These are phyloP conservation scores for honey bee (Apis mellifera) DNA, from an alignment of 1,140 invertebrate species.

Conservation along the genomic window Amel_HAv3.1 CM009940.2:8189501-8190000, in stretches of 20 bases:
- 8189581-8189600: background rate
- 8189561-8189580: background rate
- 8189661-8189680: background rate
- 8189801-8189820: background rate
- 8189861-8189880: conserved; percentile 90
- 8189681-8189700: conserved; percentile 15
- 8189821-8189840: conserved; percentile 81
- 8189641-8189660: background rate
- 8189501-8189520: background rate
- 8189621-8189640: background rate
- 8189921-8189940: conserved; percentile 5
- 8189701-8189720: conserved; percentile 8
- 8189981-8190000: conserved; percentile 90
- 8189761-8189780: background rate
- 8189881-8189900: conserved; percentile 87
- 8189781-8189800: conserved; percentile 12
- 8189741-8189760: conserved; percentile 37
- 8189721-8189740: background rate
- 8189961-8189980: conserved; percentile 91
- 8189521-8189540: background rate
- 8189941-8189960: conserved; percentile 82
- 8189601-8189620: background rate
- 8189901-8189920: conserved; percentile 1
- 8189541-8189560: background rate
- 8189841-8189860: conserved; percentile 89